Base-by-base conservation (phyloP, 2,888 invertebrate species). In the Ethmia dodecea region DNA sequence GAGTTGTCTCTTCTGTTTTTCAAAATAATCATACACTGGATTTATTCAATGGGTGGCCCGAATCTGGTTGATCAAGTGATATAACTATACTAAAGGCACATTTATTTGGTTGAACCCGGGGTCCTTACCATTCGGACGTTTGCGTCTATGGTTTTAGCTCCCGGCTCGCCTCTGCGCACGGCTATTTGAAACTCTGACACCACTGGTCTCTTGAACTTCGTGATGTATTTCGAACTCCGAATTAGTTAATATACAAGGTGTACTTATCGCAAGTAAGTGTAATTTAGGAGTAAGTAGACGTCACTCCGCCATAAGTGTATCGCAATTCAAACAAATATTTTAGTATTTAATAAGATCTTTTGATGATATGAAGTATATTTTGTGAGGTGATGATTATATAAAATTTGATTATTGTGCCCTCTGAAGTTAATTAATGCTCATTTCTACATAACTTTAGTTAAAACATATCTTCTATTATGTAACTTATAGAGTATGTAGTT, bases 251-350 rank as follows among this genome's bases (percentile, higher is more conserved):
- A 58, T 58, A 55, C 55, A 52, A 69, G 59, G 62, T 55, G 47
- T 74, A 69, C 61, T 64, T 60, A 55, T 54, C 46, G 38, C 41
- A 49, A 58, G 25, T 40, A 40, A 36, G 31, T 35, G 27, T 45
- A 40, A 38, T 34, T 43, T 62, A 71, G 74, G 67, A 71, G 75
- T 67, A 73, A 60, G 63, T 61, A 63, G 64, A 38, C 47, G 60
- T 60, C 62, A 78, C 77, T 84, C 83, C 84, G 84, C 84, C 84
- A 84, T 86, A 84, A 78, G 66, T 74, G 60, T 71, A 74, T 75
- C 62, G 70, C 62, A 41, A 44, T 45, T 33, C 24, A 43, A 40
- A 47, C 43, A 48, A 45, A 39, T 41, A 35, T 43, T 35, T 35
- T 43, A 43, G 40, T 45, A 30, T 18, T 18, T 38, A 35, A 34